Evolutionary conservation across 2,113 vertebrate species (phyloP).

Genomic region (Budorcas taxicolor): DNA sequence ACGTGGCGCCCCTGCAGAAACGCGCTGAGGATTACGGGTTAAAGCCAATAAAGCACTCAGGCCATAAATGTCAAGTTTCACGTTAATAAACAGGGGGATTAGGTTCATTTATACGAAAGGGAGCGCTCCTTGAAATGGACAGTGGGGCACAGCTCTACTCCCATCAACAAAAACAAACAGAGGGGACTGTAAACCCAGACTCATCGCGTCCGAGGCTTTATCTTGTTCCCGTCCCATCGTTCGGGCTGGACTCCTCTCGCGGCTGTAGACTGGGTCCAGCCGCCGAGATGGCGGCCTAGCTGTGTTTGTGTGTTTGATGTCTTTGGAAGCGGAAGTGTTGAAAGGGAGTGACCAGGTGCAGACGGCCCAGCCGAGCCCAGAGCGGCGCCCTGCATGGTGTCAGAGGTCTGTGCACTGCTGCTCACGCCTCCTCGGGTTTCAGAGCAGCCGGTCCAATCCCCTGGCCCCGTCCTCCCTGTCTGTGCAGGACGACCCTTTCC

Average conservation of each 20-base stretch:
- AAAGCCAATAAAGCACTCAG: conserved; percentile 29
- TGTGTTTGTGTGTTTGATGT: neutral
- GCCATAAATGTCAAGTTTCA: conserved; percentile 40
- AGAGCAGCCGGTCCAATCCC: neutral
- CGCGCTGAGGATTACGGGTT: neutral
- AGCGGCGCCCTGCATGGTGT: neutral
- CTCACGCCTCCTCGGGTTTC: neutral
- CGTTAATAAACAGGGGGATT: conserved; percentile 49
- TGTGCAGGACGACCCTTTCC: neutral
- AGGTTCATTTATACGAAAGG: conserved; percentile 32
- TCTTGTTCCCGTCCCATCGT: neutral
- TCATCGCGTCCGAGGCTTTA: accelerated
- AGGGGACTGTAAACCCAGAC: neutral
- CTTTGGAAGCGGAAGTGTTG: neutral
- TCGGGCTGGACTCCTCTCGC: neutral
- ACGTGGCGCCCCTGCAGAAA: neutral
- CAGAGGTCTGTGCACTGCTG: neutral
- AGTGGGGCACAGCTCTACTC: neutral
- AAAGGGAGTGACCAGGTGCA: neutral
- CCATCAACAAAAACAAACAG: conserved; percentile 17
- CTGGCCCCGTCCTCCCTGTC: too few species aligned
- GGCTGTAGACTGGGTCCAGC: accelerated
- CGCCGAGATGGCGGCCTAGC: neutral
- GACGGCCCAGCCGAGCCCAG: neutral
- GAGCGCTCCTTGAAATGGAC: neutral